Conservation (phyloP, 2,797 vertebrate species). For the Danio albolineatus region DNA sequence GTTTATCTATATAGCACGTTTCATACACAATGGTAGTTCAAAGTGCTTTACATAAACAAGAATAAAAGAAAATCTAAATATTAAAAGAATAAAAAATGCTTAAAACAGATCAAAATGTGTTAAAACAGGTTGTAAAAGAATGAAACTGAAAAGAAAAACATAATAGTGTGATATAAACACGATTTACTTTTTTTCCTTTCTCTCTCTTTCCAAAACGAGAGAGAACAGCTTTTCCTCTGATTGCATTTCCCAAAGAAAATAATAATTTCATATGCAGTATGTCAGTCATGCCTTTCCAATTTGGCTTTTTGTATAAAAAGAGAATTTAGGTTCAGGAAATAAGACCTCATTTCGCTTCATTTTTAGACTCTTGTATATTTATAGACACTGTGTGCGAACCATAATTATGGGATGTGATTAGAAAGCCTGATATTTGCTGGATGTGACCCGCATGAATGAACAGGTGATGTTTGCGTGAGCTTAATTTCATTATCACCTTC, state of each 20-base stretch:
- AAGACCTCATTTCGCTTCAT: neutral
- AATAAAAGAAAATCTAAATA: too few relatives aligned
- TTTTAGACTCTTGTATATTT: neutral
- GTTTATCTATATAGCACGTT: too few relatives aligned
- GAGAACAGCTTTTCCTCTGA: neutral
- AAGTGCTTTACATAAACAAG: too few relatives aligned
- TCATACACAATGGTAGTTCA: too few relatives aligned
- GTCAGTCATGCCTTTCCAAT: conserved; percentile 14
- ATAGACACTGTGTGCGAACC: neutral
- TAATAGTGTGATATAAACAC: too few relatives aligned
- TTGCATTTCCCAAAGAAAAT: neutral
- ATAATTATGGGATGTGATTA: conserved; percentile 1
- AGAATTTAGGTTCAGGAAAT: neutral
- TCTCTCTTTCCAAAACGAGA: neutral
- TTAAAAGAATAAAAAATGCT: too few relatives aligned
- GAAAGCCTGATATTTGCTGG: conserved; percentile 10
- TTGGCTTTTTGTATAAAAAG: neutral
- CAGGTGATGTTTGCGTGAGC: conserved; percentile 36
- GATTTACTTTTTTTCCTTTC: too few relatives aligned
- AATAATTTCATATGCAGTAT: conserved; percentile 15
- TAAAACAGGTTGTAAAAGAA: too few relatives aligned
- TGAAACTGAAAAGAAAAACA: too few relatives aligned
- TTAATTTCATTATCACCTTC: conserved; percentile 47
- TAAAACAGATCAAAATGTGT: too few relatives aligned
- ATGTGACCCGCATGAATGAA: conserved; percentile 3